A percentile compares a stretch with the other conserved stretches of the same genome.
Evolutionary conservation across 2,797 vertebrate genomes (phyloP).

Genomic region (Botia almorhae): DNA sequence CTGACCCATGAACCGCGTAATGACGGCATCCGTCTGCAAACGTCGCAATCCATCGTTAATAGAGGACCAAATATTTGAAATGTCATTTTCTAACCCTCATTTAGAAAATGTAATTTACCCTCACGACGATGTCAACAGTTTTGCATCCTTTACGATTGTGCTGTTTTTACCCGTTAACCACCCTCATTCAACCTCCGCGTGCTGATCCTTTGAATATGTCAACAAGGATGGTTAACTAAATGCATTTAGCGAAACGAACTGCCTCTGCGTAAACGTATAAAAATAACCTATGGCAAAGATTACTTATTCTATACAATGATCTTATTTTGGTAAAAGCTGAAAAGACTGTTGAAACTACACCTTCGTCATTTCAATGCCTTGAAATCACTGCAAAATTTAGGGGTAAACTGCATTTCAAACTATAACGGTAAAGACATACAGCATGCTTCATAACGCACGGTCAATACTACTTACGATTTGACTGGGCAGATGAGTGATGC

Average conservation of each 20-base stretch:
- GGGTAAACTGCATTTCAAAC: neutral
- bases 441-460: neutral
- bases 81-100: neutral
- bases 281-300: neutral
- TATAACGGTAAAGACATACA: neutral
- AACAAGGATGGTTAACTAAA: slow-evolving; percentile 1
- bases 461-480: slow-evolving; percentile 47
- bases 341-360: neutral
- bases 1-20: slow-evolving; percentile 38
- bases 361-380: neutral
- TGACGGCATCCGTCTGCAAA: slow-evolving; percentile 30
- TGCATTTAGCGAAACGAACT: neutral
- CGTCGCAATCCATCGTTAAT: neutral
- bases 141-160: neutral
- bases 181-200: neutral
- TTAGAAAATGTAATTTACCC: neutral
- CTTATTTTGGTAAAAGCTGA: neutral
- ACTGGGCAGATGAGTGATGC: slow-evolving; percentile 30
- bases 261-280: neutral
- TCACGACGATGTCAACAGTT: neutral
- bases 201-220: neutral
- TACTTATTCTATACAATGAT: neutral
- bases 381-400: neutral
- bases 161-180: neutral
- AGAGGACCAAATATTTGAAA: neutral